A percentile compares a stretch with the other conserved stretches of the same genome.
These are phyloP conservation scores for Pycnomerus fuliginosus DNA, from an alignment of 2,888 invertebrate species.

Conservation along the genomic window DNA sequence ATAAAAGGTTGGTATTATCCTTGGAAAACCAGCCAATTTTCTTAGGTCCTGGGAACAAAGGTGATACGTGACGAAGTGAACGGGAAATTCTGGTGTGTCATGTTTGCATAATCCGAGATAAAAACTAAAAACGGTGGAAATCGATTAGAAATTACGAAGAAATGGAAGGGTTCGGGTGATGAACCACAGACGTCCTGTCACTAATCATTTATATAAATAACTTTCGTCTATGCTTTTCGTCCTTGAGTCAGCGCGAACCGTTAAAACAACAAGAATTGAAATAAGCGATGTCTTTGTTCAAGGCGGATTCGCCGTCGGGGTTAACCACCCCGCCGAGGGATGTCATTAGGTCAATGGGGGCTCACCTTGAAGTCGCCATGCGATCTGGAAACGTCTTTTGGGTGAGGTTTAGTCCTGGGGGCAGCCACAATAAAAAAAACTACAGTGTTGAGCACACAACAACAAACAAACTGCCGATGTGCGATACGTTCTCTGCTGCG, in stretches of 20 bases:
- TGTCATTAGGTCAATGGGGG: background rate
- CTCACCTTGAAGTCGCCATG: conserved; percentile 47
- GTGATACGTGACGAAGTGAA: no score
- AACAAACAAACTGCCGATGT: conserved; percentile 26
- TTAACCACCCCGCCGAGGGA: conserved; percentile 13
- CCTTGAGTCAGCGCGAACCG: conserved; percentile 22
- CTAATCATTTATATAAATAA: conserved; percentile 21
- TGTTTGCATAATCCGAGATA: conserved; percentile 11
- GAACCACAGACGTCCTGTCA: conserved; percentile 10
- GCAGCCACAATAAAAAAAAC: conserved; percentile 23
- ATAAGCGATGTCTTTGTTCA: conserved; percentile 11
- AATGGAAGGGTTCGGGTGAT: no score
- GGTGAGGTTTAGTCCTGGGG: conserved; percentile 24
- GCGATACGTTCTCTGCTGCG: conserved; percentile 29
- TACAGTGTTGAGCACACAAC: conserved; percentile 22
- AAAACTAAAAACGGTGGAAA: no score
- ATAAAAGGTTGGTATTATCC: no score
- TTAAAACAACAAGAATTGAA: conserved; percentile 18
- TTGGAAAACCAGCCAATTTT: no score
- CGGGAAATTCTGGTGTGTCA: conserved; percentile 2
- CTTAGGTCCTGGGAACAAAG: no score
- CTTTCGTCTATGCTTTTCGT: conserved; percentile 19
- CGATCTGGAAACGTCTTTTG: conserved; percentile 30
- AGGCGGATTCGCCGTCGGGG: conserved; percentile 6
- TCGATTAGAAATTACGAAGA: background rate